Base-by-base conservation (phyloP, 2,888 invertebrate species). In the Leptopterna dolabrata region DNA sequence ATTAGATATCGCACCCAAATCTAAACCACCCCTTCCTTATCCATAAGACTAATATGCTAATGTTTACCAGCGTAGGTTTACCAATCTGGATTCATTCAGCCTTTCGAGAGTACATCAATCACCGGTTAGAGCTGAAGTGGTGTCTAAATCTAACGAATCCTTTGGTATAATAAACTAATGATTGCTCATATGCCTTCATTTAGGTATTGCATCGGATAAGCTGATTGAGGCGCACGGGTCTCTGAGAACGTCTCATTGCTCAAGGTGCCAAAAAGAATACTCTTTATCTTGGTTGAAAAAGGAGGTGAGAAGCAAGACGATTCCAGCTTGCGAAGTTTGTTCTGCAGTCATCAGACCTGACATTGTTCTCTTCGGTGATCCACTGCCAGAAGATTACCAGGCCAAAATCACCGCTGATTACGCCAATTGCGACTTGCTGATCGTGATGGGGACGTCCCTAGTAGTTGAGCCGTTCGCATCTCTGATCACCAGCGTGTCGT, bases 151-250 rank as follows among this genome's bases (percentile, higher is more conserved):
- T n/a, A n/a, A n/a, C n/a, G n/a, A n/a, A n/a, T n/a, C n/a, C n/a
- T n/a, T n/a, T n/a, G n/a, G n/a, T n/a, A n/a, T n/a, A n/a, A n/a
- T n/a, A n/a, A n/a, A n/a, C 36, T 36, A 36, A 36, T 36, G 36
- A 1, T 51, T 51, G 30, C 41, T 4, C 76, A 94, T 63, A n/a
- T n/a, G n/a, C n/a, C 19, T 1, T 13, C 36, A n/a, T n/a, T n/a
- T n/a, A 85, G 85, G 85, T 27, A 82, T 87, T 11, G 14, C 87
- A 30, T 45, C 71, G 1, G 96, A 97, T 0, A 97, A 96, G 91
- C 92, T 98, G 36, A 96, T 99, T 0, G 98, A 99, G 92, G 98
- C 98, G 1, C 99, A 99, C 91, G 99, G 99, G 0, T 96, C 97
- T 0, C 98, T 98, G 91, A 94, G 95, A 91, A 96, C 96, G 0